These are phyloP conservation scores for Heliconius congener DNA, from an alignment of 1,140 invertebrate species.

Conservation along the genomic window DNA sequence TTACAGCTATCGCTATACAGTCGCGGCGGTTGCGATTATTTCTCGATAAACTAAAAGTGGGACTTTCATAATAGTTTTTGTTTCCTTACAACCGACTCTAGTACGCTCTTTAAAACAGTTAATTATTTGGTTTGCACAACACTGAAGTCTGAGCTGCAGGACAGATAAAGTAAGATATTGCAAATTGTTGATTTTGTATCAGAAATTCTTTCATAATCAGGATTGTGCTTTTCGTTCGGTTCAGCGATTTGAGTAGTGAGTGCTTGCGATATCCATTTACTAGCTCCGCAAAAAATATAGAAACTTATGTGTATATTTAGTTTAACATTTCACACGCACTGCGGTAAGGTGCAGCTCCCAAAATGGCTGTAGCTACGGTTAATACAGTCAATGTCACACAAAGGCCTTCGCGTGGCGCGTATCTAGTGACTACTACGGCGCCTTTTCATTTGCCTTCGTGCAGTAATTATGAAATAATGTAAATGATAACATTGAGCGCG, in stretches of 20 bases:
- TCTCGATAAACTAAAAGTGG: constrained; percentile 8
- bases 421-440: constrained; percentile 24
- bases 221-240: neutral
- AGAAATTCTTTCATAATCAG: constrained; percentile 5
- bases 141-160: neutral
- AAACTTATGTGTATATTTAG: neutral
- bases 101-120: constrained; percentile 6
- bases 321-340: neutral
- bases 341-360: neutral
- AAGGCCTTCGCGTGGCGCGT: constrained; percentile 23
- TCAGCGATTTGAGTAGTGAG: neutral
- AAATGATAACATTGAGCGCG: constrained; percentile 27
- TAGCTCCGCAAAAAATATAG: neutral
- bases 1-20: neutral
- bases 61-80: constrained; percentile 6
- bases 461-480: constrained; percentile 29
- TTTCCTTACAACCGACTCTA: neutral
- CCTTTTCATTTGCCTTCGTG: constrained; percentile 24
- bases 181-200: neutral
- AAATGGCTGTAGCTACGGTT: neutral
- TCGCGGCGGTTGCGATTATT: neutral
- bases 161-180: neutral
- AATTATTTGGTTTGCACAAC: constrained; percentile 2
- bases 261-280: neutral
- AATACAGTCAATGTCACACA: constrained; percentile 22